These are phyloP conservation scores for Apotomis turbidana DNA, from an alignment of 2,888 invertebrate species.

Conservation along the genomic window DNA sequence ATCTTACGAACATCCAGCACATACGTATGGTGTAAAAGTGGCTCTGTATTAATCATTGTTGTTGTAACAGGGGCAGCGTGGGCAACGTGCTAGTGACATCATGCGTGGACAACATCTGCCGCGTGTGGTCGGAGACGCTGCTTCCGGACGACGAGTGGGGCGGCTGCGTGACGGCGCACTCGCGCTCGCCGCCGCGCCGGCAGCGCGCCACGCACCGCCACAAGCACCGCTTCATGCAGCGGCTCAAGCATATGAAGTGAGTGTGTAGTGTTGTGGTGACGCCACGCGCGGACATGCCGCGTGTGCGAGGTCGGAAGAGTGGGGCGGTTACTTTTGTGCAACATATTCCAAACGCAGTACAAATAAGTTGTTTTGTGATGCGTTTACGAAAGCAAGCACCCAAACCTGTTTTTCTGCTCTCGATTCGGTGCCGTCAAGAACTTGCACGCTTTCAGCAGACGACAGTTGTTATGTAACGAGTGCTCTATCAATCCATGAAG, in stretches of 20 bases:
- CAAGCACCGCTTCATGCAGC: slow-evolving; percentile 97
- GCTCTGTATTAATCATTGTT: slow-evolving; percentile 12
- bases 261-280: slow-evolving; percentile 44
- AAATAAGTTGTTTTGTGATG: too few species aligned
- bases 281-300: neutral
- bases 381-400: too few species aligned
- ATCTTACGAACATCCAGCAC: too few species aligned
- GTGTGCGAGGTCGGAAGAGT: slow-evolving; percentile 75
- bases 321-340: slow-evolving; percentile 71
- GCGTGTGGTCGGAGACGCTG: slow-evolving; percentile 99
- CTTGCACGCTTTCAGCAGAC: too few species aligned
- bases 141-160: slow-evolving; percentile 96
- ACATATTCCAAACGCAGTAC: too few species aligned
- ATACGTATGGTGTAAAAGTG: too few species aligned
- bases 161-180: slow-evolving; percentile 82
- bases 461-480: too few species aligned
- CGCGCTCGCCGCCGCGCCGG: slow-evolving; percentile 86
- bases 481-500: too few species aligned
- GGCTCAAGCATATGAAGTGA: slow-evolving; percentile 98
- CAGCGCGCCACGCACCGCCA: slow-evolving; percentile 94
- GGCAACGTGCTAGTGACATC: slow-evolving; percentile 99
- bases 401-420: too few species aligned
- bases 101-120: slow-evolving; percentile 98
- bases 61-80: slow-evolving; percentile 91
- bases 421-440: too few species aligned